Base-by-base conservation (phyloP, 2,797 vertebrate species). In the Erithacus rubecula region DNA sequence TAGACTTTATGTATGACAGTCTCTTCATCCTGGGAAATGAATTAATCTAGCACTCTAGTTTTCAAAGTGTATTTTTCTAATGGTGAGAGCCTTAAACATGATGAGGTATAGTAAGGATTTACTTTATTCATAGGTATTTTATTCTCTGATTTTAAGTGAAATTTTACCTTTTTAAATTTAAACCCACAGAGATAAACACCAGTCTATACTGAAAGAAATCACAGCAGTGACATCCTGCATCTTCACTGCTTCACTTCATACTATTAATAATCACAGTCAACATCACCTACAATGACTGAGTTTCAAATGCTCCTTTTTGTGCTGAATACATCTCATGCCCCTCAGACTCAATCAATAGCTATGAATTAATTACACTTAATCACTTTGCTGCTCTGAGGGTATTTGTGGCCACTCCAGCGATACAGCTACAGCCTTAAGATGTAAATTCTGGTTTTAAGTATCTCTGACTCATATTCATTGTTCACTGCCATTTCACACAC, bases 51-150 rank as follows among this genome's bases (percentile, higher is more conserved):
- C 49, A 65, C 22, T 76, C 23, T 4, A 6, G 9, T 51, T 64
- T 64, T 77, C 78, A 6, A 81, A 46, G 18, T 27, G 30, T 27
- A 37, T 63, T 41, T 30, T 87, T 59, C 72, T 71, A 9, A 26
- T 53, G 37, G 16, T 58, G 24, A 84, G 18, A 82, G 26, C 16
- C 26, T 72, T 41, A 75, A 49, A 32, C 17, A 13, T 29, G 55
- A 3, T 1, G 0, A 86, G 7, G 6, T 22, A 82, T 11, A 64
- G 18, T 1, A 65, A 23, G 1, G 6, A 12, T 60, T n/a, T 37
- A 12, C 22, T 46, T 71, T 47, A 37, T 80, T 87, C 43, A 53
- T 6, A 22, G 12, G 10, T 51, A 43, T 60, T 63, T 67, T 62
- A 19, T 77, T 4, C 15, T 34, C 47, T 26, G 36, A 49, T 84